Base-by-base conservation (phyloP, 1,140 invertebrate species). In the Delia radicum region DNA sequence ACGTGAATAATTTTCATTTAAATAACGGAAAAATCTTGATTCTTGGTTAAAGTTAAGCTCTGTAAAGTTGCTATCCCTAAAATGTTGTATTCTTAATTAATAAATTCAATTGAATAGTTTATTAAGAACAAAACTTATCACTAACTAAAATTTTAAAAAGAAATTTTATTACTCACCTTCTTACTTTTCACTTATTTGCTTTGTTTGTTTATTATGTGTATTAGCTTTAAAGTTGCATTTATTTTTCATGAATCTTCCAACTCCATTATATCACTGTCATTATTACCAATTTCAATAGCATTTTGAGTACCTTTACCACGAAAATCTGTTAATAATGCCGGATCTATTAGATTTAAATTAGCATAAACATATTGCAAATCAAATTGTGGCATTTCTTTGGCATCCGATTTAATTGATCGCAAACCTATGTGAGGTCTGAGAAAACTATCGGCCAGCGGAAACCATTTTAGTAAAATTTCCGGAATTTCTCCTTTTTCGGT, bases 281-380 rank as follows among this genome's bases (percentile, higher is more conserved):
- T n/a, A 63, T 74, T 24, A 0, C 74, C 74, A 42, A 74, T 37
- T 27, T 74, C 24, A 15, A 74, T 74, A 10, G 61, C 46, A 46
- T 74, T 74, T 28, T 74, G 74, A 13, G 74, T 74, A 0, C 74
- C 74, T 37, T 74, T 74, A 13, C 74, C 74, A n/a, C 33, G 42
- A 24, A 77, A 74, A 76, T 78, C 73, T 10, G 13, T 73, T 42
- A 77, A 29, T 13, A 77, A 21, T 6, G 26, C 29, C 3, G 77
- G 77, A 74, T 77, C 77, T 24, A 77, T 77, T 67, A 75, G 21
- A 69, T 75, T 77, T 18, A 77, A 71, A 75, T 77, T 74, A 7
- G 74, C 74, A 74, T 77, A 77, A 24, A 77, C 77, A 75, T 77
- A 77, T 42, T 77, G 55, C 65, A 61, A 75, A 69, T 77, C 72